These are phyloP conservation scores for Eupithecia vulgata DNA, from an alignment of 2,888 invertebrate genomes.

Conservation along the genomic window DNA sequence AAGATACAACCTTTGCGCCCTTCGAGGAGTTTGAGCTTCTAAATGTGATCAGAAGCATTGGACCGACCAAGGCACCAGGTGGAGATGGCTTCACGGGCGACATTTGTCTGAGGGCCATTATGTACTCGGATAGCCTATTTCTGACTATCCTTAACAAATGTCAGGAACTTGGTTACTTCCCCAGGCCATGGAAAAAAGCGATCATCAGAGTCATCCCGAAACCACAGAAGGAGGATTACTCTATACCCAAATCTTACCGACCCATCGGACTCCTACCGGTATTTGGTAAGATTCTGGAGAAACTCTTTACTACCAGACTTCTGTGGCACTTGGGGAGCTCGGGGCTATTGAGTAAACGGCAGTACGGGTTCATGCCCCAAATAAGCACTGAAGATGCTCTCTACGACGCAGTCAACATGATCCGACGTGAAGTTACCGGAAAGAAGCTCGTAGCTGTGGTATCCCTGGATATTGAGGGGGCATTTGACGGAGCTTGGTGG, in stretches of 20 bases:
- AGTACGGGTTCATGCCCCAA: no score
- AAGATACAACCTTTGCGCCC: slow-evolving; percentile 38
- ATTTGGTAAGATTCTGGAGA: not conserved
- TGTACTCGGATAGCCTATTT: not conserved
- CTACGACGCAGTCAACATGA: not conserved
- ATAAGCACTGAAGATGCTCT: no score
- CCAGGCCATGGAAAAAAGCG: not conserved
- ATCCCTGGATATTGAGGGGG: not conserved
- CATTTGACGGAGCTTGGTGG: no score
- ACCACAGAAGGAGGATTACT: not conserved
- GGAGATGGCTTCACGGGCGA: not conserved
- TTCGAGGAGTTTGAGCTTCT: not conserved
- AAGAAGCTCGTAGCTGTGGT: not conserved
- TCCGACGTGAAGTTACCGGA: not conserved
- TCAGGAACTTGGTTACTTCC: not conserved
- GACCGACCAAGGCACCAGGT: not conserved
- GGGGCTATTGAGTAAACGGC: no score
- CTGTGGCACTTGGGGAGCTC: not conserved
- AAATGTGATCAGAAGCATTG: not conserved
- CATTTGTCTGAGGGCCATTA: not conserved
- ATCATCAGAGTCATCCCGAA: not conserved
- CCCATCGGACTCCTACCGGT: not conserved
- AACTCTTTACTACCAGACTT: not conserved
- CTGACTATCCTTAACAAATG: not conserved
- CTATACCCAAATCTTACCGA: not conserved